These are phyloP conservation scores for Epistrophe grossulariae DNA, from an alignment of 2,888 invertebrate species.

Conservation along the genomic window DNA sequence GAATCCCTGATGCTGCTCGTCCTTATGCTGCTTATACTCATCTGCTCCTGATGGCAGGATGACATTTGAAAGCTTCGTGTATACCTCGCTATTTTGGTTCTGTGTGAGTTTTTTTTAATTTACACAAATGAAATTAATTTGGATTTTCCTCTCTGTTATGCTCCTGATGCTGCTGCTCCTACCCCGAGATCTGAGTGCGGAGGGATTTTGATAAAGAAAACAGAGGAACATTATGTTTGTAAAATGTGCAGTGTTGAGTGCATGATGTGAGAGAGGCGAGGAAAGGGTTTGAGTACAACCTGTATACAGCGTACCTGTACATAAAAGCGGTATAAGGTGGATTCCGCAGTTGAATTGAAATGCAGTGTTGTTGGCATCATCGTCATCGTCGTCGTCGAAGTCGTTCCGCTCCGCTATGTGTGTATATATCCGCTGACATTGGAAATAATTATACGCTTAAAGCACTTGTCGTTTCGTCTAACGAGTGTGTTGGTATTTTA, in stretches of 20 bases:
- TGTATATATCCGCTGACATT: slow-evolving; percentile 68
- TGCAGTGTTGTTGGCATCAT: slow-evolving; percentile 34
- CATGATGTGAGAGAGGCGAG: neutral
- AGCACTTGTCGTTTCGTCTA: slow-evolving; percentile 69
- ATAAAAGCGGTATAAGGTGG: slow-evolving; percentile 22
- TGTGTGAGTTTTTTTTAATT: slow-evolving; percentile 60
- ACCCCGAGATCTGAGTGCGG: neutral
- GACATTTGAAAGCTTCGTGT: slow-evolving; percentile 58
- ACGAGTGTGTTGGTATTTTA: slow-evolving; percentile 65
- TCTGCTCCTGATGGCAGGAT: slow-evolving; percentile 63
- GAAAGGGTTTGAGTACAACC: neutral
- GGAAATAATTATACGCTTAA: slow-evolving; percentile 75
- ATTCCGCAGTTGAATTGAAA: slow-evolving; percentile 35
- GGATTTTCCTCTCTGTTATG: slow-evolving; percentile 53
- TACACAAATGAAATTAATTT: slow-evolving; percentile 75
- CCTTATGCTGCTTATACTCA: slow-evolving; percentile 15
- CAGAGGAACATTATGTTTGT: slow-evolving; percentile 30
- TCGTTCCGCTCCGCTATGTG: neutral
- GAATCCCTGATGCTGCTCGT: slow-evolving; percentile 6
- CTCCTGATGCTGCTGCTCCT: neutral
- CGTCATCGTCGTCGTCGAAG: slow-evolving; percentile 7
- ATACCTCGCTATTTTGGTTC: slow-evolving; percentile 31
- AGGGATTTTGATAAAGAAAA: slow-evolving; percentile 14
- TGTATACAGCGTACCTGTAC: neutral
- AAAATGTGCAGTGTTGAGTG: slow-evolving; percentile 36